Evolutionary conservation across 1,140 invertebrate species (phyloP).

Genomic region (Ceratosolen fusciceps): DNA sequence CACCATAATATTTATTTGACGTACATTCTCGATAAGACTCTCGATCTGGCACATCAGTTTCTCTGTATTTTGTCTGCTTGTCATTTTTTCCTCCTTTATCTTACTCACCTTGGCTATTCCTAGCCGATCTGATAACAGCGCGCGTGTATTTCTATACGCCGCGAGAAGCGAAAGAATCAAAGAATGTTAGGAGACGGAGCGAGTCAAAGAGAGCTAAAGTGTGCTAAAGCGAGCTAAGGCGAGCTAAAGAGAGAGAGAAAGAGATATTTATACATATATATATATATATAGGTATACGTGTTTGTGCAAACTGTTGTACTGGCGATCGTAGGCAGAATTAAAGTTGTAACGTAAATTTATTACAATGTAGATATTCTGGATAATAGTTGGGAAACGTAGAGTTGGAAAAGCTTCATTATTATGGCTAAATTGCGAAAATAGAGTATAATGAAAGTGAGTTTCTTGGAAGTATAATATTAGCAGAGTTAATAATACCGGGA

Average conservation of each 20-base stretch:
- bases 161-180: no score
- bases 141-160: no score
- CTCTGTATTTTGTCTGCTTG: background rate
- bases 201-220: no score
- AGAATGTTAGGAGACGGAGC: no score
- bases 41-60: background rate
- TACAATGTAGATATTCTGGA: background rate
- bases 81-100: background rate
- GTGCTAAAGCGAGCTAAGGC: no score
- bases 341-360: background rate
- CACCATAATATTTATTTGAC: conserved; percentile 27
- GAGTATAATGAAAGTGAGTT: background rate
- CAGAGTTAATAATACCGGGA: background rate
- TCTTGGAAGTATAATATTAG: background rate
- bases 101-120: no score
- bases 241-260: no score
- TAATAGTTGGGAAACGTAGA: background rate
- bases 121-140: no score
- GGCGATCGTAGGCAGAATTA: background rate
- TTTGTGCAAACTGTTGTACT: background rate
- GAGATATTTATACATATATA: no score
- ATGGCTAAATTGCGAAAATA: background rate
- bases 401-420: background rate
- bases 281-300: no score
- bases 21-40: conserved; percentile 20